These are phyloP conservation scores for Callorhinus ursinus DNA, from an alignment of 2,113 vertebrate species.

Conservation along the genomic window DNA sequence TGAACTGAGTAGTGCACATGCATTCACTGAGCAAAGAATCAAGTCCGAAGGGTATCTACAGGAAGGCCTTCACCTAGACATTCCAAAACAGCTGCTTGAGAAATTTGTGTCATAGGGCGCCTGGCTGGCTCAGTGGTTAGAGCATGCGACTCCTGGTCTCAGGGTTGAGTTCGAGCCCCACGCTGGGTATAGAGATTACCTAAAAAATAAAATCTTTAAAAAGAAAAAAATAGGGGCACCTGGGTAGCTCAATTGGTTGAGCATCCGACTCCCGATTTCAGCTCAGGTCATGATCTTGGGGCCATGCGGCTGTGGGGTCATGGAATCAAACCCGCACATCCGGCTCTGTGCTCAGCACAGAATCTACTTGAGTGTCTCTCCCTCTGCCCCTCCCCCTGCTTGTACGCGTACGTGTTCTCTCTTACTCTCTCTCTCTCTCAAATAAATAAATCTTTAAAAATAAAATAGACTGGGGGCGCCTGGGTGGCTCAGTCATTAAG, in stretches of 20 bases:
- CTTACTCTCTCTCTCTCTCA: background rate
- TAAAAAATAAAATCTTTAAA: background rate
- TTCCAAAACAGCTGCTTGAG: background rate
- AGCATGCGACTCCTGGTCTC: background rate
- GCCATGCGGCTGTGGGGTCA: background rate
- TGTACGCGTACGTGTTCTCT: too few species aligned
- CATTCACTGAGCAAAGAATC: slow-evolving; percentile 7
- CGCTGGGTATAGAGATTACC: background rate
- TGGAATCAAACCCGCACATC: background rate
- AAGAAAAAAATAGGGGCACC: background rate
- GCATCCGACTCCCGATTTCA: background rate
- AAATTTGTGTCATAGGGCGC: background rate
- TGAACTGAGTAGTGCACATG: background rate
- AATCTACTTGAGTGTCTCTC: background rate
- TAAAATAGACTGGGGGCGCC: background rate
- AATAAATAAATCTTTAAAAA: background rate
- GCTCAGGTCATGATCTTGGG: background rate
- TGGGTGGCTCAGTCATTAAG: too few species aligned
- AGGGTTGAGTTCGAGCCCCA: background rate
- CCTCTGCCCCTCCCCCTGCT: background rate
- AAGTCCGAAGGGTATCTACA: background rate
- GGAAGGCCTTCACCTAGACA: slow-evolving; percentile 1
- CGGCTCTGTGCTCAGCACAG: background rate
- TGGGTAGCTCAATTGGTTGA: background rate
- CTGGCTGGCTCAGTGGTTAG: background rate